phyloP scores from a whole-genome alignment of 1,140 invertebrate species.

The Brachionus rotundiformis region DNA sequence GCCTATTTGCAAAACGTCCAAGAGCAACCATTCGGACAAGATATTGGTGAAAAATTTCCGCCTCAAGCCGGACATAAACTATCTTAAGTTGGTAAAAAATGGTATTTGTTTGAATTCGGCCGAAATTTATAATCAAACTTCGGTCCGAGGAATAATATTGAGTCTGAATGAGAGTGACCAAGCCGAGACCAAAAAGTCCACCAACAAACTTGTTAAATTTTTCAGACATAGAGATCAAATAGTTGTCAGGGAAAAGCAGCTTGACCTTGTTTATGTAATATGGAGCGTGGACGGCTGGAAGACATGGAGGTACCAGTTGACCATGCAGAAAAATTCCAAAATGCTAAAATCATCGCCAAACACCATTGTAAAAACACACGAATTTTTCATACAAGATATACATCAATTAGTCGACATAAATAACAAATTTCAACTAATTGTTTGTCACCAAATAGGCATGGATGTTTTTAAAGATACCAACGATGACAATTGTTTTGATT shows the following conservation, averaged over 20 bases:
- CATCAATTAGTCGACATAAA: background rate
- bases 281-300: slow-evolving; percentile 42
- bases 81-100: background rate
- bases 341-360: slow-evolving; percentile 12
- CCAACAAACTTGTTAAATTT: background rate
- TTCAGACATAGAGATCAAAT: background rate
- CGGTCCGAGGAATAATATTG: background rate
- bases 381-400: slow-evolving; percentile 47
- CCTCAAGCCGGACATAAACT: background rate
- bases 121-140: slow-evolving; percentile 40
- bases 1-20: background rate
- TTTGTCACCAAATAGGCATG: slow-evolving; percentile 37
- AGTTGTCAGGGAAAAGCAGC: background rate
- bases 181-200: background rate
- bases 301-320: slow-evolving; percentile 42
- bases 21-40: background rate
- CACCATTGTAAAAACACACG: slow-evolving; percentile 1
- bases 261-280: slow-evolving; percentile 38
- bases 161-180: background rate
- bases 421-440: slow-evolving; percentile 36
- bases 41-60: slow-evolving; percentile 13
- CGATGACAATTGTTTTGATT: slow-evolving; percentile 28
- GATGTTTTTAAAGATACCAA: slow-evolving; percentile 33
- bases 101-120: slow-evolving; percentile 43
- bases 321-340: slow-evolving; percentile 35